Conservation (phyloP, 2,888 invertebrate species). For the Stenodera caucasica region DNA sequence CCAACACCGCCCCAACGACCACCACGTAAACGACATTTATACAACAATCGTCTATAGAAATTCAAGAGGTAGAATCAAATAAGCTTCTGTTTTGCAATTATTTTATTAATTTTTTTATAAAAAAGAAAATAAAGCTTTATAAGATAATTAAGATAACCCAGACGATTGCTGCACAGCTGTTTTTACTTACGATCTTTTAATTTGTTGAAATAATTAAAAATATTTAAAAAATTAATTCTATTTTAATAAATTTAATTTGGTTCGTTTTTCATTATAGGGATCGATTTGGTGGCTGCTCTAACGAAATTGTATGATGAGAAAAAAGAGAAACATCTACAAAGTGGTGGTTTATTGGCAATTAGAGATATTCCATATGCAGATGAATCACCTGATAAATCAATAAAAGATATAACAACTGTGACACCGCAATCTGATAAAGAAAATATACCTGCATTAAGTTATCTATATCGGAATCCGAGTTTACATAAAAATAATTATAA, state of each 20-base stretch:
- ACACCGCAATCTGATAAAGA: conserved; percentile 46
- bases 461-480: conserved; percentile 58
- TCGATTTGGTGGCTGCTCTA: conserved; percentile 80
- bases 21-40: conserved; percentile 60
- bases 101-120: too few species aligned
- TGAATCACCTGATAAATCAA: conserved; percentile 64
- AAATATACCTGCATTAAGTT: conserved; percentile 49
- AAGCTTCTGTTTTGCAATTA: conserved; percentile 15
- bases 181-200: conserved; percentile 10
- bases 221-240: too few species aligned
- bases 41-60: conserved; percentile 53
- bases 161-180: conserved; percentile 21
- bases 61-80: conserved; percentile 45
- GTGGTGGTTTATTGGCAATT: conserved; percentile 48
- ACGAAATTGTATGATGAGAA: conserved; percentile 83
- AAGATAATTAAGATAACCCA: too few species aligned
- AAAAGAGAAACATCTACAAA: conserved; percentile 69
- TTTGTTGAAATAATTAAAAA: conserved; percentile 13
- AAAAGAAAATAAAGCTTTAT: too few species aligned
- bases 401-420: conserved; percentile 31
- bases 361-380: conserved; percentile 74
- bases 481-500: conserved; percentile 55
- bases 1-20: conserved; percentile 61
- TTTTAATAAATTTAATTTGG: too few species aligned
- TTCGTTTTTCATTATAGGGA: conserved; percentile 62